Evolutionary conservation across 1,140 invertebrate species (phyloP).

Genomic region (Leguminivora glycinivorella): DNA sequence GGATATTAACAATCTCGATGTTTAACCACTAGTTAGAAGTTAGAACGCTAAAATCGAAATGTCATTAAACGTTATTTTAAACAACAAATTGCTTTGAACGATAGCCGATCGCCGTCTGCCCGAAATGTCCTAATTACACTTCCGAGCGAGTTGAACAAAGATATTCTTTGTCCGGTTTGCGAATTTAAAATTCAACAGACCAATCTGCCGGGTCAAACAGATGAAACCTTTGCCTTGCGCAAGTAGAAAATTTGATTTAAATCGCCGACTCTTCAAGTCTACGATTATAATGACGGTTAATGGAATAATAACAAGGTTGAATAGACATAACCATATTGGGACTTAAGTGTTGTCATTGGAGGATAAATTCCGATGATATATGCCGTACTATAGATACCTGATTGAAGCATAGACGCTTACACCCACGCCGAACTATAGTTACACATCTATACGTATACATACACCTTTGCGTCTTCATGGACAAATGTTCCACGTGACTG

Average conservation of each 20-base stretch:
- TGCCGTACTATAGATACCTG: slow-evolving; percentile 19
- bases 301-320: slow-evolving; percentile 14
- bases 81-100: slow-evolving; percentile 3
- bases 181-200: slow-evolving; percentile 9
- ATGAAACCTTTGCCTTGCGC: background rate
- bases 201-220: background rate
- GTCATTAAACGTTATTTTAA: slow-evolving; percentile 27
- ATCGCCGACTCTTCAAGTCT: background rate
- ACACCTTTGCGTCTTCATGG: slow-evolving; percentile 2
- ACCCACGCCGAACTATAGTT: slow-evolving; percentile 12
- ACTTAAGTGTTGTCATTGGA: slow-evolving; percentile 19
- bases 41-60: slow-evolving; percentile 10
- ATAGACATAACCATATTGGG: slow-evolving; percentile 14
- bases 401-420: slow-evolving; percentile 9
- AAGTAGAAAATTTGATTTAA: slow-evolving; percentile 10
- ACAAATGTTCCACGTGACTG: slow-evolving; percentile 7
- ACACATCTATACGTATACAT: background rate
- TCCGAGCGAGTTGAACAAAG: slow-evolving; percentile 20
- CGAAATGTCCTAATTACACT: slow-evolving; percentile 24
- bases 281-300: slow-evolving; percentile 20
- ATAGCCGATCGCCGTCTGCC: slow-evolving; percentile 15
- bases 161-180: slow-evolving; percentile 11
- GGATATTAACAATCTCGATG: slow-evolving; percentile 42
- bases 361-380: slow-evolving; percentile 18
- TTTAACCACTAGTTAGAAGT: slow-evolving; percentile 18